phyloP scores from a whole-genome alignment of 2,797 vertebrate genomes.

The Ceryle rudis region DNA sequence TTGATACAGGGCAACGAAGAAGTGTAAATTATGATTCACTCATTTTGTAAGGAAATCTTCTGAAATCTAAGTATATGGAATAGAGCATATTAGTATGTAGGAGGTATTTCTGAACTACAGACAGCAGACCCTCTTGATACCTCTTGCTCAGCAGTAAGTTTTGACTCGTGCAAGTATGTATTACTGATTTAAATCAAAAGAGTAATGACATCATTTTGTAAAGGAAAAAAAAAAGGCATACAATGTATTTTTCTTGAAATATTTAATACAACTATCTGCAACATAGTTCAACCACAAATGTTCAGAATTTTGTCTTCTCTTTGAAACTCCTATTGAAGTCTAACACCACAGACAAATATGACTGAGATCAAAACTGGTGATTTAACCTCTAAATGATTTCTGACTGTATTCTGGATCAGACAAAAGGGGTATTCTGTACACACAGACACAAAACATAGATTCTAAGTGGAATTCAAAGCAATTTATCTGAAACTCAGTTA shows the following conservation, averaged over 20 bases:
- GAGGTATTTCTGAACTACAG: neutral
- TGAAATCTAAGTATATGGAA: neutral
- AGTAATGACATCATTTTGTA: neutral
- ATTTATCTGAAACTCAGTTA: neutral
- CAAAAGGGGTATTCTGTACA: neutral
- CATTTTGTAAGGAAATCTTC: neutral
- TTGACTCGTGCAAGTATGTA: neutral
- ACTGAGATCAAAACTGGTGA: neutral
- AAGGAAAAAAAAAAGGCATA: neutral
- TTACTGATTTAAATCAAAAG: neutral
- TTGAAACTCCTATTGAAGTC: neutral
- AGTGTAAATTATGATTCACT: neutral
- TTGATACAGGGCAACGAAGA: neutral
- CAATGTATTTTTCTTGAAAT: neutral
- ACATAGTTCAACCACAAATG: neutral
- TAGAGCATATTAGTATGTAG: neutral
- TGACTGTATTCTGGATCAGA: neutral
- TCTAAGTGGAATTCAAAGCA: neutral
- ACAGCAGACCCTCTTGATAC: neutral
- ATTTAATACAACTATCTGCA: constrained; percentile 40
- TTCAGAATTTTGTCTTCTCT: neutral
- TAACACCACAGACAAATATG: neutral
- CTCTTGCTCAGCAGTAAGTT: neutral
- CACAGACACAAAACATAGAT: neutral
- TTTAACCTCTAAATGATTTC: neutral